Percentiles rank a stretch among this genome's conserved stretches.
Conservation (phyloP, 2,888 invertebrate species). For the Amiota communis region DNA sequence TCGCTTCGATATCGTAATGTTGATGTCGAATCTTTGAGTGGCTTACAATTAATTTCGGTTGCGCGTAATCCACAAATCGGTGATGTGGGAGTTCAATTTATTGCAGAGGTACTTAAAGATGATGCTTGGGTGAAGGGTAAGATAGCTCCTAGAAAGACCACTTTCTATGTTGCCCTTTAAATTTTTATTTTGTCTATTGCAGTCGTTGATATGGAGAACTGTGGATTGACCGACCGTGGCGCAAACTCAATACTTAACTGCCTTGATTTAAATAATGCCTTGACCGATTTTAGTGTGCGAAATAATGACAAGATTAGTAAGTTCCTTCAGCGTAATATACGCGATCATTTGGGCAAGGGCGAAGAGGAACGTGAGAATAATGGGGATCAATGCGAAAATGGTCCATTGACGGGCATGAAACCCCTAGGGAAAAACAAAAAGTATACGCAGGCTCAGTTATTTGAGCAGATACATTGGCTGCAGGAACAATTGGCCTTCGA, state of each 20-base stretch:
- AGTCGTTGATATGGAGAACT: constrained; percentile 84
- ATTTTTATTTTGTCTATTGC: background rate
- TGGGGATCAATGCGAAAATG: constrained; percentile 64
- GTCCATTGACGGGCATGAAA: constrained; percentile 52
- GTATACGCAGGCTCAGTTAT: constrained; percentile 58
- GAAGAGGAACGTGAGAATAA: constrained; percentile 57
- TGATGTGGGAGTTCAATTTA: constrained; percentile 77
- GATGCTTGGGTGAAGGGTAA: constrained; percentile 85
- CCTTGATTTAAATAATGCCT: constrained; percentile 78
- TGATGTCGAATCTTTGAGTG: constrained; percentile 82
- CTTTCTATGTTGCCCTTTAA: background rate
- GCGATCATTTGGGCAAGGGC: constrained; percentile 73
- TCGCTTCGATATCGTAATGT: constrained; percentile 85
- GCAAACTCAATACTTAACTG: constrained; percentile 77
- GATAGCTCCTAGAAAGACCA: background rate
- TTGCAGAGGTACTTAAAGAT: constrained; percentile 82
- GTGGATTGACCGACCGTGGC: constrained; percentile 80
- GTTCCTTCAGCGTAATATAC: constrained; percentile 74
- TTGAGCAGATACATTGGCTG: constrained; percentile 70
- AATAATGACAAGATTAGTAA: constrained; percentile 76
- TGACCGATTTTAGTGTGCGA: constrained; percentile 81
- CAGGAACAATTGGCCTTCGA: constrained; percentile 79
- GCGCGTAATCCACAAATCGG: constrained; percentile 81
- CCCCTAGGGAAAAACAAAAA: constrained; percentile 58
- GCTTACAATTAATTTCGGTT: constrained; percentile 80